A percentile compares a stretch with the other conserved stretches of the same genome.
Evolutionary conservation across 2,888 invertebrate genomes (phyloP).

Genomic region (Exocentrus adspersus): DNA sequence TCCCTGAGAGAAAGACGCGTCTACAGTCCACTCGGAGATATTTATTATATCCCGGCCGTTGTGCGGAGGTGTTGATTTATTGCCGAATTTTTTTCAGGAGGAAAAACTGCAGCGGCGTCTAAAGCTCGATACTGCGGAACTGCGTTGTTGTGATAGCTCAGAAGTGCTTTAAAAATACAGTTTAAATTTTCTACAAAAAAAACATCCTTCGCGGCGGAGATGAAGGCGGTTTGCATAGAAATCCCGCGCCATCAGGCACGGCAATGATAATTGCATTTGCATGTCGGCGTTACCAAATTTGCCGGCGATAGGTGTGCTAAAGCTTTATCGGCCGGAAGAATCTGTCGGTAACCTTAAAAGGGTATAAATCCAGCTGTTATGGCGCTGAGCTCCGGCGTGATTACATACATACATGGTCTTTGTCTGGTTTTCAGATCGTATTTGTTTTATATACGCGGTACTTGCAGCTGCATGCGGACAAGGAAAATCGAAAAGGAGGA

Average conservation of each 20-base stretch:
- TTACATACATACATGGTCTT: background rate
- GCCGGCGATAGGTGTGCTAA: background rate
- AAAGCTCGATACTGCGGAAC: background rate
- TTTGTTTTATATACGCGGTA: too few species aligned
- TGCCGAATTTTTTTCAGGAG: background rate
- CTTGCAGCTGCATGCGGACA: too few species aligned
- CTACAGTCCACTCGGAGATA: conserved; percentile 16
- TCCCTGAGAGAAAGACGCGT: conserved; percentile 27
- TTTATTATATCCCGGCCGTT: conserved; percentile 9
- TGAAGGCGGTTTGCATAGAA: conserved; percentile 1
- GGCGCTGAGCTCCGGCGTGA: background rate
- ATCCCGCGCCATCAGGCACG: background rate
- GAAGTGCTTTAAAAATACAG: too few species aligned
- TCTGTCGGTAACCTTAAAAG: conserved; percentile 3
- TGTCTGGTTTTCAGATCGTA: background rate
- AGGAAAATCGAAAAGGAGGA: too few species aligned
- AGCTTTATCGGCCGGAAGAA: background rate
- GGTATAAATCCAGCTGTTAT: background rate
- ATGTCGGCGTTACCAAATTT: background rate
- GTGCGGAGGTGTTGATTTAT: conserved; percentile 20
- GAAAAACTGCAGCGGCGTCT: conserved; percentile 5
- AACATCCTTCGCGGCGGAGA: too few species aligned
- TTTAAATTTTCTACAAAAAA: too few species aligned
- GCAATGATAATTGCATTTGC: conserved; percentile 1
- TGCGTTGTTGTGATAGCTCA: background rate